Conservation (phyloP, 2,113 vertebrate genomes). For the Polypterus bichir region DNA sequence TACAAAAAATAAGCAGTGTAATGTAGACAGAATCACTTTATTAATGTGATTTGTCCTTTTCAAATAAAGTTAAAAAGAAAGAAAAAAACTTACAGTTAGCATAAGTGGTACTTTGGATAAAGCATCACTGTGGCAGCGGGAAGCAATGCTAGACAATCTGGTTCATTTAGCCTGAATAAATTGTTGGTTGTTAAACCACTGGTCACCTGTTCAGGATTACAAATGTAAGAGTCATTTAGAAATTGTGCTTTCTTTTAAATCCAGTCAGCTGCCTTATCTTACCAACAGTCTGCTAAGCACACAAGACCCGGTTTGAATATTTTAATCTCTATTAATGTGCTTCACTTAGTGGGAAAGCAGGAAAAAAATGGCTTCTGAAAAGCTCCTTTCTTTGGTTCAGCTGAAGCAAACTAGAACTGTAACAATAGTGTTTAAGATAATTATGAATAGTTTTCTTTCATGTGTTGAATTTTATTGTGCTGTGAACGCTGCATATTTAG, state of each 20-base stretch:
- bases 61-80: too few species aligned
- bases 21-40: too few species aligned
- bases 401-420: conserved; percentile 23
- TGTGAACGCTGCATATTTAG: conserved; percentile 18
- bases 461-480: not conserved
- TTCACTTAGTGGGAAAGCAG: conserved; percentile 26
- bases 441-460: conserved; percentile 5
- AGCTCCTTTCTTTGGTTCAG: conserved; percentile 26
- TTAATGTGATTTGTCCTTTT: too few species aligned
- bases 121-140: not conserved
- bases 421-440: conserved; percentile 17
- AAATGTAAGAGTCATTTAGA: conserved; percentile 10
- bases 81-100: too few species aligned
- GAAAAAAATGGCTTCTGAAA: conserved; percentile 30
- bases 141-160: conserved; percentile 5
- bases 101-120: not conserved
- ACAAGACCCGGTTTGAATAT: conserved; percentile 29
- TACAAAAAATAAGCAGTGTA: too few species aligned
- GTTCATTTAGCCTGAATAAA: conserved; percentile 9
- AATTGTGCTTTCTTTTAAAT: conserved; percentile 23
- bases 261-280: conserved; percentile 26
- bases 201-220: conserved; percentile 23
- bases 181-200: conserved; percentile 19
- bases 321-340: conserved; percentile 33
- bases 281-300: conserved; percentile 28